phyloP scores from a whole-genome alignment of 2,888 invertebrate genomes.

The Drosophila subquinaria region DNA sequence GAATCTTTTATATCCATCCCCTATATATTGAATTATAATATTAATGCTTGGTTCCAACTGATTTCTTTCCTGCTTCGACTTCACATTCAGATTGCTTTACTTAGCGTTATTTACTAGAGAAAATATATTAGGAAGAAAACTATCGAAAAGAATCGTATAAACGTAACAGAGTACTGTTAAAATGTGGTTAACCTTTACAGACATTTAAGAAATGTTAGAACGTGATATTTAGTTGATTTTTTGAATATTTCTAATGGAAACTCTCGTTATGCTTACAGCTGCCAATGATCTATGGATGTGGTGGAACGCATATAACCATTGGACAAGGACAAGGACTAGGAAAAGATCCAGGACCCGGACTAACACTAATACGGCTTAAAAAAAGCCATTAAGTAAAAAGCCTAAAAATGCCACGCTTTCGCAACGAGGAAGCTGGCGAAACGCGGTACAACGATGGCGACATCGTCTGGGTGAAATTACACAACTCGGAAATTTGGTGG shows the following conservation, averaged over 20 bases:
- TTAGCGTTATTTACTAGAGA: not conserved
- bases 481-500: conserved; percentile 91
- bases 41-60: no score
- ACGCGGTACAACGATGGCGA: conserved; percentile 88
- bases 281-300: conserved; percentile 17
- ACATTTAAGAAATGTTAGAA: not conserved
- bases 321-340: conserved; percentile 23
- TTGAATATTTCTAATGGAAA: not conserved
- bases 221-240: not conserved
- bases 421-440: conserved; percentile 41
- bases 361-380: not conserved
- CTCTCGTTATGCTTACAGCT: conserved; percentile 30
- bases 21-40: no score
- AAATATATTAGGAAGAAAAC: not conserved
- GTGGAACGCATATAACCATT: conserved; percentile 22
- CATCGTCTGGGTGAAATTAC: conserved; percentile 94
- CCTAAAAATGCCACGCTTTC: conserved; percentile 64
- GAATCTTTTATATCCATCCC: no score
- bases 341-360: conserved; percentile 16
- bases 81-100: not conserved
- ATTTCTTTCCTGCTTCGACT: not conserved
- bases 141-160: not conserved
- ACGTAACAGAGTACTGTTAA: not conserved
- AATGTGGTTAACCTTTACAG: not conserved
- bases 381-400: not conserved